Percentiles rank a stretch among this genome's conserved stretches.
These are phyloP conservation scores for Chrysemys picta DNA, from an alignment of 2,113 vertebrate species.

Conservation along the genomic window DNA sequence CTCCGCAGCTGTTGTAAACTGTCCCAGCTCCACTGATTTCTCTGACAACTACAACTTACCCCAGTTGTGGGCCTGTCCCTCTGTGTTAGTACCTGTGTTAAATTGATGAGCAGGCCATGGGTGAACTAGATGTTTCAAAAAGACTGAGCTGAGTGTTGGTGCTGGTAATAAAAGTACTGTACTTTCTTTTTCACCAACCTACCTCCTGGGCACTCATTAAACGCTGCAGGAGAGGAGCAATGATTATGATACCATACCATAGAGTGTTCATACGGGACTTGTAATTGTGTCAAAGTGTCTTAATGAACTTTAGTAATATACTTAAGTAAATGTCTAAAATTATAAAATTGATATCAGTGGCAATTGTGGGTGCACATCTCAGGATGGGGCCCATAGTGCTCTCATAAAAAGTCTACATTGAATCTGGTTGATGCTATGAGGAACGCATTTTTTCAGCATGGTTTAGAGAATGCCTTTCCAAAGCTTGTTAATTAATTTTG, in stretches of 20 bases:
- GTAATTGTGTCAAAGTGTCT: background rate
- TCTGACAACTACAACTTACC: background rate
- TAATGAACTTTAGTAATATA: background rate
- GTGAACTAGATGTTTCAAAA: background rate
- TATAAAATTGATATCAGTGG: background rate
- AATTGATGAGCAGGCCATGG: background rate
- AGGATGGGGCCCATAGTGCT: background rate
- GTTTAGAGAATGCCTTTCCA: background rate
- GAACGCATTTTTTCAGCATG: background rate
- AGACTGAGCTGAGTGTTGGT: background rate
- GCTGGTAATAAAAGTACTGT: background rate
- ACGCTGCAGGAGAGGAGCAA: background rate
- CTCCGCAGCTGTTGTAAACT: background rate
- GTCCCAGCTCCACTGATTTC: background rate
- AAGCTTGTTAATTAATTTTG: background rate
- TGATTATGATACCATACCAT: background rate
- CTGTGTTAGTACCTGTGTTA: background rate
- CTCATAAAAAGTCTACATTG: background rate
- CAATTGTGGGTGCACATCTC: background rate
- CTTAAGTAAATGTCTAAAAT: background rate
- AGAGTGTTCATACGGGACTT: background rate
- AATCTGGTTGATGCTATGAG: background rate
- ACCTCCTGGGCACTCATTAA: background rate
- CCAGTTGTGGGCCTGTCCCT: background rate
- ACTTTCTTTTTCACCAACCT: background rate